These are phyloP conservation scores for Anticlea derivata DNA, from an alignment of 2,888 invertebrate genomes.

Conservation along the genomic window DNA sequence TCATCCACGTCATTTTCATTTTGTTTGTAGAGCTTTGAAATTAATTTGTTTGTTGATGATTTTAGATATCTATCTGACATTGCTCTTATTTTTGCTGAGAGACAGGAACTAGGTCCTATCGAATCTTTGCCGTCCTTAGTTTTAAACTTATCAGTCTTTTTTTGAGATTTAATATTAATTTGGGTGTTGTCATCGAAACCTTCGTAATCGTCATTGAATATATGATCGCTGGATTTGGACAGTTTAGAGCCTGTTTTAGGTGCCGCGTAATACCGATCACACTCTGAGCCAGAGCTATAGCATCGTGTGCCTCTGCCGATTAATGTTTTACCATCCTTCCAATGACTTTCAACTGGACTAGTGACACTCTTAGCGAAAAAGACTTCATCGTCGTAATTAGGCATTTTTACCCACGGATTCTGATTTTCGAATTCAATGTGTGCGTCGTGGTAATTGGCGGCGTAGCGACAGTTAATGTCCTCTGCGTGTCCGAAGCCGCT, in stretches of 20 bases:
- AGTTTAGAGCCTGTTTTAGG: conserved; percentile 73
- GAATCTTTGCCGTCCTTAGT: conserved; percentile 74
- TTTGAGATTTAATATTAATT: conserved; percentile 62
- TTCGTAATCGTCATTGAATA: conserved; percentile 79
- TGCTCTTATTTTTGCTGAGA: conserved; percentile 87
- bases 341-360: conserved; percentile 66
- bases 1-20: conserved; percentile 63
- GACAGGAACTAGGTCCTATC: conserved; percentile 83
- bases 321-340: conserved; percentile 71
- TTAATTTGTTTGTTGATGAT: conserved; percentile 87
- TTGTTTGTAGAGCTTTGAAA: conserved; percentile 86
- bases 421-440: conserved; percentile 79
- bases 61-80: conserved; percentile 90
- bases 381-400: conserved; percentile 76
- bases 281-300: conserved; percentile 80
- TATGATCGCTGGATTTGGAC: conserved; percentile 82
- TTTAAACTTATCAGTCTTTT: conserved; percentile 80
- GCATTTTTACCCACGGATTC: conserved; percentile 79
- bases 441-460: conserved; percentile 61
- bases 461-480: conserved; percentile 67
- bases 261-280: conserved; percentile 74
- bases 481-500: conserved; percentile 79
- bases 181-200: conserved; percentile 57
- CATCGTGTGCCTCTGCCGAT: conserved; percentile 72
- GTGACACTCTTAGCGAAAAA: conserved; percentile 68